Evolutionary conservation across 1,140 invertebrate species (phyloP).

Genomic region (Aporrectodea caliginosa): DNA sequence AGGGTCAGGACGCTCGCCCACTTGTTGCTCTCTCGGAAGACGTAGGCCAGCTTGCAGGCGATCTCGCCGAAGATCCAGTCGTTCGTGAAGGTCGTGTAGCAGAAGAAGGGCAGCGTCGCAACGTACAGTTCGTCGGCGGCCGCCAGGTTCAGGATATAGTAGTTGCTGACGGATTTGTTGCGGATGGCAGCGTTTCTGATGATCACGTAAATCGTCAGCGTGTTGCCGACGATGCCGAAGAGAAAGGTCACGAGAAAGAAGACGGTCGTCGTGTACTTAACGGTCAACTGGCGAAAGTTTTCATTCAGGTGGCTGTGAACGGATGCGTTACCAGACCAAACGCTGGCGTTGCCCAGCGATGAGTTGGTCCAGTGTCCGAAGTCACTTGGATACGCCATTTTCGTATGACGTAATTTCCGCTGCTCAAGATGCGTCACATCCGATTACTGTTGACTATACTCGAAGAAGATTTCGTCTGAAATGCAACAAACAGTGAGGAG

Average conservation of each 20-base stretch:
- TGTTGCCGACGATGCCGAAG: constrained; percentile 1
- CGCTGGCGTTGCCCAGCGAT: no score
- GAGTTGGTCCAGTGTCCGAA: no score
- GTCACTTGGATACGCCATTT: no score
- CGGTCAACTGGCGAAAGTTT: no score
- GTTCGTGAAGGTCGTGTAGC: not conserved
- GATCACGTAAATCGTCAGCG: not conserved
- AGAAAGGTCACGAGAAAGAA: not conserved
- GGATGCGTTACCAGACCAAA: no score
- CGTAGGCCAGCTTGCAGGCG: not conserved
- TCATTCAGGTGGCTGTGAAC: no score
- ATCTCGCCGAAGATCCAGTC: not conserved
- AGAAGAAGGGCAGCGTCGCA: constrained; percentile 1
- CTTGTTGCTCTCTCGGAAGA: constrained; percentile 6
- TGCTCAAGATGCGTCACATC: no score
- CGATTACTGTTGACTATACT: no score
- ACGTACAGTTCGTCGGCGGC: constrained; percentile 11
- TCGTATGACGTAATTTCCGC: no score
- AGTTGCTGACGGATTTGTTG: constrained; percentile 10
- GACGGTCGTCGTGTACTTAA: not conserved
- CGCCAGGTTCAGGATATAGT: constrained; percentile 14
- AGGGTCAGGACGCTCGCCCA: not conserved
- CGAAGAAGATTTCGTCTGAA: no score
- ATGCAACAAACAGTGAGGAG: no score
- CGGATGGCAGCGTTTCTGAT: not conserved